Percentiles rank a stretch among this genome's conserved stretches.
Conservation (phyloP, 1,140 invertebrate genomes). For the Leptopilina boulardi region DNA sequence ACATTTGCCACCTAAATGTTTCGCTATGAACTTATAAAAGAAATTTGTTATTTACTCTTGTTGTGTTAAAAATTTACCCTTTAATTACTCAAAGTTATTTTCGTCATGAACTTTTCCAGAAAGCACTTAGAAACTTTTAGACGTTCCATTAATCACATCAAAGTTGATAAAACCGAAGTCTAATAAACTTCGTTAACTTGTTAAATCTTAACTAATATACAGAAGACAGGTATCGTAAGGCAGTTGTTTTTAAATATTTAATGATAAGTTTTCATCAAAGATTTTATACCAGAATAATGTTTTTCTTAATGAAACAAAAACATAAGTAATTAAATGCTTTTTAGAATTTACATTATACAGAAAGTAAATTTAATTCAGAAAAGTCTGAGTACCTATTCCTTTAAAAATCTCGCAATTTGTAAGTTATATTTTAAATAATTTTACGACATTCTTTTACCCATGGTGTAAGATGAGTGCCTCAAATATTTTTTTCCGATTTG, state of each 20-base stretch:
- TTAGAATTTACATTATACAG: too few relatives aligned
- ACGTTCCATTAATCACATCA: background rate
- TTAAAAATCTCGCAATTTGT: too few relatives aligned
- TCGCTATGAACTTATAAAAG: background rate
- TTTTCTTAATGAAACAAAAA: background rate
- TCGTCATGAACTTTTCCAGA: background rate
- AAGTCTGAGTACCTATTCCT: too few relatives aligned
- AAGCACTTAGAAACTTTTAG: constrained; percentile 8
- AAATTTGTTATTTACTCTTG: background rate
- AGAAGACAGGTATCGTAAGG: background rate
- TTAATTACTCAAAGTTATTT: constrained; percentile 14
- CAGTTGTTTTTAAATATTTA: background rate
- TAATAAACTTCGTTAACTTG: background rate
- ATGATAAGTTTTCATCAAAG: background rate
- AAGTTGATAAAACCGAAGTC: constrained; percentile 4
- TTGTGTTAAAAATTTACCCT: background rate
- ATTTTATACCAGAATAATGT: background rate
- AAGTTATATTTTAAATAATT: too few relatives aligned
- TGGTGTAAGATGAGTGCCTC: too few relatives aligned
- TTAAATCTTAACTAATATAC: constrained; percentile 1
- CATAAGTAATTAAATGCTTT: too few relatives aligned
- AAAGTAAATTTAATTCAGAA: too few relatives aligned
- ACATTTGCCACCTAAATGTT: background rate
- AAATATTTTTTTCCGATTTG: too few relatives aligned
- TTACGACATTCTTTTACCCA: too few relatives aligned